Evolutionary conservation across 2,888 invertebrate genomes (phyloP).

Genomic region (Osedax frankpressi): DNA sequence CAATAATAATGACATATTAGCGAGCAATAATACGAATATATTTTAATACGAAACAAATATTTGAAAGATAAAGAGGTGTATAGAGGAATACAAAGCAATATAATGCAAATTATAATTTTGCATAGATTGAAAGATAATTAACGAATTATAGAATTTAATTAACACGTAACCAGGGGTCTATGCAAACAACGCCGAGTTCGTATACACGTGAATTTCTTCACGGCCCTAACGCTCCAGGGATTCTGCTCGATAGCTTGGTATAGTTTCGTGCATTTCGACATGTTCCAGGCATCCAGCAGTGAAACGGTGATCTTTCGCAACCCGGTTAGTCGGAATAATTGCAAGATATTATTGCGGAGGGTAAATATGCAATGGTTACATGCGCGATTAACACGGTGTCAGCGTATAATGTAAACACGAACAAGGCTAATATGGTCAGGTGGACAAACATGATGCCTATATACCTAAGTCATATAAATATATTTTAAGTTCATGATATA

Average conservation of each 20-base stretch:
- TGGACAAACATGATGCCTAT: too few species aligned
- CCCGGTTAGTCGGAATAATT: slow-evolving; percentile 27
- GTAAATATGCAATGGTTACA: too few species aligned
- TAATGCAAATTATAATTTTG: not conserved
- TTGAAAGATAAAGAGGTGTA: too few species aligned
- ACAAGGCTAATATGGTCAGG: too few species aligned
- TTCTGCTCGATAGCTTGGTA: slow-evolving; percentile 24
- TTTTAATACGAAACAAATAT: too few species aligned
- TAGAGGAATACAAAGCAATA: not conserved
- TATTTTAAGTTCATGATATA: too few species aligned
- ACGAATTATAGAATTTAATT: not conserved
- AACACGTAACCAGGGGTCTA: slow-evolving; percentile 20
- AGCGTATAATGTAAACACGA: too few species aligned
- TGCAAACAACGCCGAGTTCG: slow-evolving; percentile 23
- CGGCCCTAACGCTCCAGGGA: slow-evolving; percentile 19
- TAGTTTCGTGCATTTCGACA: slow-evolving; percentile 23
- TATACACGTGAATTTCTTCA: slow-evolving; percentile 26
- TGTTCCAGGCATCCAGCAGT: slow-evolving; percentile 17
- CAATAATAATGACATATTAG: too few species aligned
- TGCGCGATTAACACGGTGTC: too few species aligned
- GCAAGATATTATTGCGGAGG: too few species aligned
- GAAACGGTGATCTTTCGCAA: slow-evolving; percentile 22
- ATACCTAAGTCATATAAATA: too few species aligned
- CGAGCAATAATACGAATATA: too few species aligned
- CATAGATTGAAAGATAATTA: not conserved